phyloP scores from a whole-genome alignment of 1,140 invertebrate genomes.

The Camponotus pennsylvanicus region DNA sequence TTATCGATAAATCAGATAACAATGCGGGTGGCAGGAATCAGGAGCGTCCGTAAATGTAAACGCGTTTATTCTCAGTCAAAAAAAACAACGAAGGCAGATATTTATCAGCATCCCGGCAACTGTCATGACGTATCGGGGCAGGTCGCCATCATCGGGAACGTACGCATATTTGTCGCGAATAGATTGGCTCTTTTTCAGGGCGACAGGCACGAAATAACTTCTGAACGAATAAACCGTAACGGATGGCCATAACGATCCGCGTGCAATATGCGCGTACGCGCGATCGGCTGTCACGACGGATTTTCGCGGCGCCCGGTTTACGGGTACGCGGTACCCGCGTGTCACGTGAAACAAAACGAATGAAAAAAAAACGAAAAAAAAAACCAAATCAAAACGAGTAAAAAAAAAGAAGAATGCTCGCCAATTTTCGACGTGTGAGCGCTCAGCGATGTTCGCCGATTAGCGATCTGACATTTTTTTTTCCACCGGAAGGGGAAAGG shows the following conservation, averaged over 20 bases:
- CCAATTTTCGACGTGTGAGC: conserved; percentile 20
- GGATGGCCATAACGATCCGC: conserved; percentile 60
- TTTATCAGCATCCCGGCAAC: conserved; percentile 54
- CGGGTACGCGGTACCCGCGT: neutral
- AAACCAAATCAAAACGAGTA: neutral
- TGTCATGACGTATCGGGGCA: conserved; percentile 49
- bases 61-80: conserved; percentile 39
- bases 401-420: conserved; percentile 3
- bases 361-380: neutral
- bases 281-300: conserved; percentile 57
- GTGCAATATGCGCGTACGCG: conserved; percentile 36
- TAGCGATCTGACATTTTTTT: neutral
- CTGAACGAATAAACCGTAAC: conserved; percentile 66
- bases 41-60: conserved; percentile 20
- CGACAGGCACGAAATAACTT: conserved; percentile 64
- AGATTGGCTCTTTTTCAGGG: conserved; percentile 63
- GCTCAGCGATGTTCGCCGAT: conserved; percentile 22
- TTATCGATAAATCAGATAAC: neutral
- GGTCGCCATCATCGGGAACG: conserved; percentile 47
- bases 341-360: conserved; percentile 36
- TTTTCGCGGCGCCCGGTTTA: conserved; percentile 37
- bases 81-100: conserved; percentile 56
- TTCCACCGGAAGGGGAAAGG: neutral
- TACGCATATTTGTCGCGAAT: conserved; percentile 56
- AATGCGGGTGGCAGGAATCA: neutral